Conservation (phyloP, 2,888 invertebrate species). For the Herminia tarsipennalis region DNA sequence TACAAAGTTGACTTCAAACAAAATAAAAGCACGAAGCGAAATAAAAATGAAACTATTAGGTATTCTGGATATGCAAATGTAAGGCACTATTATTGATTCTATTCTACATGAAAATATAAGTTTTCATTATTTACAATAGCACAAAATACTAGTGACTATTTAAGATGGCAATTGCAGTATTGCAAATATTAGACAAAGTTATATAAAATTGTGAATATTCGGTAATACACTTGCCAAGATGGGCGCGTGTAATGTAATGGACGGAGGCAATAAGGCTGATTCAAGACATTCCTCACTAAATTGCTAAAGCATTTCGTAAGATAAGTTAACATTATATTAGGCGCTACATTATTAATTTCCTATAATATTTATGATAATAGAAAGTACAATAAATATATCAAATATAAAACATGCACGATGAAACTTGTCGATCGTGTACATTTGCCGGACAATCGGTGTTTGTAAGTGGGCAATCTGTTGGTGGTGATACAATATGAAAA, state of each 20-base stretch:
- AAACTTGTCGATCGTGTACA: constrained; percentile 25
- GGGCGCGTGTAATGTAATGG: constrained; percentile 44
- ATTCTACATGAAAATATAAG: constrained; percentile 33
- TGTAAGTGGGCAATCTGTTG: constrained; percentile 34
- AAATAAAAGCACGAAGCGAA: constrained; percentile 33
- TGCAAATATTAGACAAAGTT: constrained; percentile 34
- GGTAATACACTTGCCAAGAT: constrained; percentile 2
- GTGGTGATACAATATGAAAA: constrained; percentile 50
- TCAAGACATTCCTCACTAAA: constrained; percentile 39
- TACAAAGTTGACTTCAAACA: constrained; percentile 20
- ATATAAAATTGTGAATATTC: constrained; percentile 21
- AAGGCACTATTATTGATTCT: constrained; percentile 28
- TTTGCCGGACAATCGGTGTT: constrained; percentile 19
- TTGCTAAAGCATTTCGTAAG: constrained; percentile 38
- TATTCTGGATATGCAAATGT: constrained; percentile 15
- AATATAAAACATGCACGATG: constrained; percentile 28
- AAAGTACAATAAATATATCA: constrained; percentile 35
- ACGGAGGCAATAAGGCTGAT: constrained; percentile 75
- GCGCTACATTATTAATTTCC: constrained; percentile 33
- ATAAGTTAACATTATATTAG: constrained; percentile 33
- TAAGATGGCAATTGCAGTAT: constrained; percentile 67
- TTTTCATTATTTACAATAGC: constrained; percentile 60
- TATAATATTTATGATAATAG: constrained; percentile 34
- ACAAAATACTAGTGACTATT: constrained; percentile 76
- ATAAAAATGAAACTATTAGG: constrained; percentile 20